These are phyloP conservation scores for Sphenodon punctatus DNA, from an alignment of 2,797 vertebrate species.

Conservation along the genomic window DNA sequence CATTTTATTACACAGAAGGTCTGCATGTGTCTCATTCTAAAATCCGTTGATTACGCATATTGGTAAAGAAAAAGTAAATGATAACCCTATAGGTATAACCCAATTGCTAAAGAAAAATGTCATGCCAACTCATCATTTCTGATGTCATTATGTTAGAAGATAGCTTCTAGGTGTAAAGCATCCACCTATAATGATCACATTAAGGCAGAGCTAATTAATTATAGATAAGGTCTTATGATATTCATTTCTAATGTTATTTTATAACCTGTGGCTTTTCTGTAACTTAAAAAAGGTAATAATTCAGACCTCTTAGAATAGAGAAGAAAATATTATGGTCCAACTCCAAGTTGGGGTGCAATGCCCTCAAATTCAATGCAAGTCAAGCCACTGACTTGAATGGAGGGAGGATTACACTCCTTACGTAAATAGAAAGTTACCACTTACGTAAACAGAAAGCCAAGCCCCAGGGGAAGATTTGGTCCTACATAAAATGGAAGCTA, in stretches of 20 bases:
- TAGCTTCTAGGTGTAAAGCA: slow-evolving; percentile 32
- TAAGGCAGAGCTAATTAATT: slow-evolving; percentile 54
- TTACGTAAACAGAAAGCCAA: fast-evolving
- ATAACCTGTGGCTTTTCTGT: slow-evolving; percentile 44
- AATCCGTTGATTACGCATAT: slow-evolving; percentile 29
- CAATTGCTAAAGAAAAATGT: slow-evolving; percentile 45
- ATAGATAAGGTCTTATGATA: slow-evolving; percentile 52
- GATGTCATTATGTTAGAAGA: slow-evolving; percentile 22
- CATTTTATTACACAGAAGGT: slow-evolving; percentile 38
- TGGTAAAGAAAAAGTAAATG: slow-evolving; percentile 16
- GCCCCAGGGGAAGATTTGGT: background rate
- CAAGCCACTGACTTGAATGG: too few species aligned
- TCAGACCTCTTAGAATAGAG: background rate
- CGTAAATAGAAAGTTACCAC: too few species aligned
- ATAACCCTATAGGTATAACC: slow-evolving; percentile 14
- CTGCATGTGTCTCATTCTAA: slow-evolving; percentile 29
- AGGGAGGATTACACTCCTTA: too few species aligned
- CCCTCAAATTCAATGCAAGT: too few species aligned
- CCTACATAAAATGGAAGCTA: background rate
- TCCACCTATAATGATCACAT: slow-evolving; percentile 41
- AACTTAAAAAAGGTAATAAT: slow-evolving; percentile 52
- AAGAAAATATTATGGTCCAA: background rate
- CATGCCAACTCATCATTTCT: slow-evolving; percentile 40
- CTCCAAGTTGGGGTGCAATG: too few species aligned
- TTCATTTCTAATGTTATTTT: slow-evolving; percentile 38